These are phyloP conservation scores for Cercopithecus mona DNA, from an alignment of 2,113 vertebrate genomes.

Conservation along the genomic window DNA sequence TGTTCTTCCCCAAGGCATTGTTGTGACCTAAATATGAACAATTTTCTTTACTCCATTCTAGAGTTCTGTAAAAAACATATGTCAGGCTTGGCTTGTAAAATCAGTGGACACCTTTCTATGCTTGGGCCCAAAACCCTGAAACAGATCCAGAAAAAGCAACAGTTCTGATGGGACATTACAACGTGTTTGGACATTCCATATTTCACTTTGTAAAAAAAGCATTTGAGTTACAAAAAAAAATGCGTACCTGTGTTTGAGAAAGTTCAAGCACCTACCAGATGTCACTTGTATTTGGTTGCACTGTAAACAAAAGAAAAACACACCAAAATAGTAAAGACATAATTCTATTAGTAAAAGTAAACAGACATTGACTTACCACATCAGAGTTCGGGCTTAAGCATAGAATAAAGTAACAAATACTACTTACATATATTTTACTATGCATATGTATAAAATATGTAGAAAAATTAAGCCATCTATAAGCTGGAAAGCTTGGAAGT, in stretches of 20 bases:
- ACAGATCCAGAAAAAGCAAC: constrained; percentile 79
- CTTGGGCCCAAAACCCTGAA: constrained; percentile 80
- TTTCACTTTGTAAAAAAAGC: constrained; percentile 67
- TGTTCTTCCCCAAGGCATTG: constrained; percentile 9
- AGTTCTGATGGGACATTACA: constrained; percentile 80
- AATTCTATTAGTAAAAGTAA: background rate
- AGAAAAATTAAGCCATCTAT: constrained; percentile 23
- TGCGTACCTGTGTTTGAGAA: constrained; percentile 51
- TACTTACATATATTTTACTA: background rate
- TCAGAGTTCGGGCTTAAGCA: background rate
- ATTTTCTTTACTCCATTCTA: constrained; percentile 66
- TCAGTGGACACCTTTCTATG: constrained; percentile 80
- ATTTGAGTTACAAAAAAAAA: constrained; percentile 61
- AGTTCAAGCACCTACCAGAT: constrained; percentile 10
- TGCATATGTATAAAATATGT: background rate
- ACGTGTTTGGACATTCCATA: constrained; percentile 80
- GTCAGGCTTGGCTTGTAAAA: constrained; percentile 80
- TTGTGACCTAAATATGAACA: constrained; percentile 68
- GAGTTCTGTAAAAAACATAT: constrained; percentile 55
- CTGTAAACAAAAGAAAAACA: constrained; percentile 39
- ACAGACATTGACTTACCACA: background rate
- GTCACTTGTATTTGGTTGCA: background rate
- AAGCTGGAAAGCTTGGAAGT: background rate
- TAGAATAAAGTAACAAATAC: constrained; percentile 16
- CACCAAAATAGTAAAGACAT: background rate